Conservation (phyloP, 1,140 invertebrate genomes). For the Drosophila auraria region DNA sequence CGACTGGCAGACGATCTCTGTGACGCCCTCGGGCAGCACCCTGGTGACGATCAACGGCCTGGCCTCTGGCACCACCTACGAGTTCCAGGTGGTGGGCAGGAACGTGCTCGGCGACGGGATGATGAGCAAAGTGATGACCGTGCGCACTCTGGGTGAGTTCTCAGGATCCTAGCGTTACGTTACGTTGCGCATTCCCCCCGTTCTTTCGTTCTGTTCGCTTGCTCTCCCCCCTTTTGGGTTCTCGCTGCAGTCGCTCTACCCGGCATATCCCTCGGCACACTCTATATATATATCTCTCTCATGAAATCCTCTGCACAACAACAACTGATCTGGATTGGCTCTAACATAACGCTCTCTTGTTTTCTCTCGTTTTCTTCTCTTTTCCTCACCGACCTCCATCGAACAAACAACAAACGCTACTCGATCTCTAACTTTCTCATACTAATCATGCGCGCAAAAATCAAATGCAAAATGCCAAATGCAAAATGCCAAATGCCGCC, state of each 20-base stretch:
- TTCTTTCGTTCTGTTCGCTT: conserved; percentile 35
- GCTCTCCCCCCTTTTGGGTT: conserved; percentile 25
- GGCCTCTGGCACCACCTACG: conserved; percentile 95
- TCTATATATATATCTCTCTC: conserved; percentile 40
- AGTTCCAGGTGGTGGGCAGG: conserved; percentile 98
- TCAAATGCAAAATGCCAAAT: conserved; percentile 56
- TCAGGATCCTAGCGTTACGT: conserved; percentile 8
- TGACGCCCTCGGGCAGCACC: conserved; percentile 95
- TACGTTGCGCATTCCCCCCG: background rate
- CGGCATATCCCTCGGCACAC: conserved; percentile 53
- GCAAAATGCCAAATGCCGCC: conserved; percentile 28
- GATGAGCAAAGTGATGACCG: conserved; percentile 96
- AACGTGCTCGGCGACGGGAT: conserved; percentile 97
- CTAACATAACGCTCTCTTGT: conserved; percentile 80
- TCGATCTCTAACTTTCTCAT: conserved; percentile 74
- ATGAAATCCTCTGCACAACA: conserved; percentile 56
- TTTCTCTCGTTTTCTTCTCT: conserved; percentile 82
- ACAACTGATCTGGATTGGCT: conserved; percentile 75
- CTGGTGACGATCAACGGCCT: conserved; percentile 96
- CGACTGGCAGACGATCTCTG: conserved; percentile 96
- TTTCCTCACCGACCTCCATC: conserved; percentile 70
- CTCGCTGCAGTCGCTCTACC: conserved; percentile 45
- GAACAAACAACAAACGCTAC: conserved; percentile 52
- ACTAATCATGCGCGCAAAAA: conserved; percentile 66
- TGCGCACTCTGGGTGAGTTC: conserved; percentile 94